Percentiles rank a stretch among this genome's conserved stretches.
phyloP scores from a whole-genome alignment of 2,888 invertebrate genomes.

The Drosophila nigricruria region DNA sequence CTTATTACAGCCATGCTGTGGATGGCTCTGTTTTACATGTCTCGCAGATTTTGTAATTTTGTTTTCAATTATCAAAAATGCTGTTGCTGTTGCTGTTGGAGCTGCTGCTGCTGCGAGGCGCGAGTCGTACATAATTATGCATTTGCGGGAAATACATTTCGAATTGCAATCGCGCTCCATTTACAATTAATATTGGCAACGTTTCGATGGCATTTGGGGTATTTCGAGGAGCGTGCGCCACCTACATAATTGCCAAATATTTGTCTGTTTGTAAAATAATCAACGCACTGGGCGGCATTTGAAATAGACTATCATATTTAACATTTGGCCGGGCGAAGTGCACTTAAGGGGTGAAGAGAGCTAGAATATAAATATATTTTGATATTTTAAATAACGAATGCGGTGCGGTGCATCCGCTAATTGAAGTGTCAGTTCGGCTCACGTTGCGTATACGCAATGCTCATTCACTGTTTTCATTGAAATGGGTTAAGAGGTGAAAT shows the following conservation, averaged over 20 bases:
- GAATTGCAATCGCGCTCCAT: constrained; percentile 37
- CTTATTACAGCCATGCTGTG: constrained; percentile 12
- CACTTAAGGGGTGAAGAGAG: constrained; percentile 10
- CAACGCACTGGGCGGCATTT: constrained; percentile 35
- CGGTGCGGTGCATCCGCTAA: constrained; percentile 57
- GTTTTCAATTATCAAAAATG: constrained; percentile 64
- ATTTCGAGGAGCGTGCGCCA: constrained; percentile 19
- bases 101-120: neutral
- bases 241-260: constrained; percentile 68
- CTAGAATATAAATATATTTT: constrained; percentile 39
- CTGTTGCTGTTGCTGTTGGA: constrained; percentile 2
- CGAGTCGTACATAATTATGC: constrained; percentile 44
- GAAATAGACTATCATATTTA: constrained; percentile 40
- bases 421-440: constrained; percentile 44
- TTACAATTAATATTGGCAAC: constrained; percentile 47
- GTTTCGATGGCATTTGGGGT: constrained; percentile 26
- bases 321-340: constrained; percentile 16
- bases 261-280: constrained; percentile 58
- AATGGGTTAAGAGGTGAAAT: neutral
- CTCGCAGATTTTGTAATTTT: constrained; percentile 42
- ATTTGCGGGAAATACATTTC: constrained; percentile 42
- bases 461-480: neutral
- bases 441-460: constrained; percentile 57
- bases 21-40: constrained; percentile 15
- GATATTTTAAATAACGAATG: constrained; percentile 57